Base-by-base conservation (phyloP, 2,113 vertebrate genomes). In the Otis tarda region DNA sequence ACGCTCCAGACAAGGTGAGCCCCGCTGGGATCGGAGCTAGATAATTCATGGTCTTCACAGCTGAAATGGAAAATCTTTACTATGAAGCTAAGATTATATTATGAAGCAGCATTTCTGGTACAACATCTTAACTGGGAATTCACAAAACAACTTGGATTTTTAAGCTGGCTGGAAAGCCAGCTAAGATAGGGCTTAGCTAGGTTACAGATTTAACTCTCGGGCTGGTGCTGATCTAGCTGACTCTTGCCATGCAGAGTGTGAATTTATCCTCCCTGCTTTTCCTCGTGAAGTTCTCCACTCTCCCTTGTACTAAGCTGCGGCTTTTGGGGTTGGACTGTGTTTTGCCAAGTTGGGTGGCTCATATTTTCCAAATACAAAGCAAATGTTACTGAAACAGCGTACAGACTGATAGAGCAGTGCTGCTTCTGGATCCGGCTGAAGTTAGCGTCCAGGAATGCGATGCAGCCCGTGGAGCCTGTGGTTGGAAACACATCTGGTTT, bases 1-100 rank as follows among this genome's bases (percentile, higher is more conserved):
- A 99, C 25, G 99, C 98, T 39, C 99, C 99, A 12, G 99, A 99
- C 95, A 99, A 99, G 98, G 99, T 99, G 97, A 97, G 97, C 59
- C 10, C 23, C 5, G 1, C 49, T 15, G 37, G 23, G 16, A 5
- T 19, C 45, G 27, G 22, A 50, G 28, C 61, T 45, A 4, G 9
- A 6, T 7, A 13, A 53, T 3, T n/a, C 25, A 4, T 0, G 0
- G 3, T 18, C 56, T 63, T 68, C 37, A 37, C 25, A 16, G 30
- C 11, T 68, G 45, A 12, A 23, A 37, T 35, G 43, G 50, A 28
- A 2, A 61, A 10, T 53, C 15, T 21, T 79, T 31, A 3, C 27
- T 33, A 0, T 1, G 59, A 28, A 71, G 68, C 52, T 33, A 25
- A 43, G 70, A 41, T 39, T 24, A 16, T 23, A 8, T 55, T 43